Conservation (phyloP, 2,797 vertebrate genomes). For the Aeoliscus strigatus region DNA sequence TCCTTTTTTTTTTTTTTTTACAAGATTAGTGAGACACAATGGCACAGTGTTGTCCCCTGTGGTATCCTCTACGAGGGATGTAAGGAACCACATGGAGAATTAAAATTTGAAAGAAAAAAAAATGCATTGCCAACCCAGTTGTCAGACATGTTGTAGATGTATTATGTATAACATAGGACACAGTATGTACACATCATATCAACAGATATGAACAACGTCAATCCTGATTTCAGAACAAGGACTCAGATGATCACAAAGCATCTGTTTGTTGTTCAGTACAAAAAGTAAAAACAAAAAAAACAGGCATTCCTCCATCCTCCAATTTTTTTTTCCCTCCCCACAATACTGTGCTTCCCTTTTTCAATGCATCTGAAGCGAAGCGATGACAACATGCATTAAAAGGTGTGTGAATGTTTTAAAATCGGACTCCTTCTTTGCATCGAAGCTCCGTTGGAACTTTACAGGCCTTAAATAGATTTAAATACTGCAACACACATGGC, state of each 20-base stretch:
- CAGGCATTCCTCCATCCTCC: neutral
- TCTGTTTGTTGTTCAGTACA: slow-evolving; percentile 22
- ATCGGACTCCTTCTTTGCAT: neutral
- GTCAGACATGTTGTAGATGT: slow-evolving; percentile 39
- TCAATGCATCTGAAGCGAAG: slow-evolving; percentile 27
- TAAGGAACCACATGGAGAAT: neutral
- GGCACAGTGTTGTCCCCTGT: slow-evolving; percentile 13
- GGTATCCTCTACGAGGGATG: slow-evolving; percentile 11
- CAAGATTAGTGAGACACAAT: slow-evolving; percentile 8
- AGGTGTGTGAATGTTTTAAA: slow-evolving; percentile 2
- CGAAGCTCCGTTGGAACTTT: slow-evolving; percentile 4
- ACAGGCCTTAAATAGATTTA: slow-evolving; percentile 44
- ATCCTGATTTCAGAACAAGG: slow-evolving; percentile 22
- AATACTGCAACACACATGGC: slow-evolving; percentile 35
- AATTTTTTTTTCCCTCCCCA: slow-evolving; percentile 1
- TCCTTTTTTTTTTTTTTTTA: slow-evolving; percentile 39
- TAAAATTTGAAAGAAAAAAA: neutral
- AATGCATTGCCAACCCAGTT: slow-evolving; percentile 35
- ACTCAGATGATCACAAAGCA: slow-evolving; percentile 34
- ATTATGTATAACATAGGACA: slow-evolving; percentile 70
- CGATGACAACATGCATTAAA: slow-evolving; percentile 36
- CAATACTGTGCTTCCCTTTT: slow-evolving; percentile 52
- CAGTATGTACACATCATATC: slow-evolving; percentile 56
- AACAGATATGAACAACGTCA: slow-evolving; percentile 53
- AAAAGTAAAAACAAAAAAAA: slow-evolving; percentile 17